Percentiles rank a stretch among this genome's conserved stretches.
These are phyloP conservation scores for Neosilurus mollespiculum DNA, from an alignment of 2,797 vertebrate species.

Conservation along the genomic window DNA sequence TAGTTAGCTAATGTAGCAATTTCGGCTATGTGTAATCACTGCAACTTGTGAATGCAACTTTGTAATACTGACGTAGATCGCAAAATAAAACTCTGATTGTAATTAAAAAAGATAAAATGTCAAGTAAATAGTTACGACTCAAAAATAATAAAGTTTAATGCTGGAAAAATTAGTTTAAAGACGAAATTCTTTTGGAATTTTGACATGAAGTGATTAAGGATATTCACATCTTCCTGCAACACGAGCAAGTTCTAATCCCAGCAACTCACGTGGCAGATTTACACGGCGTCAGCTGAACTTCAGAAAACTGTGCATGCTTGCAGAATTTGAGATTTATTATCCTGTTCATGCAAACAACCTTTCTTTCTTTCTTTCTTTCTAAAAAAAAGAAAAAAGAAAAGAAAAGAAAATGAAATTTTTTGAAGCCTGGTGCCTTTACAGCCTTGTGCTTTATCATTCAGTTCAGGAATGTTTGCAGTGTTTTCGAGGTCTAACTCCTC, in stretches of 20 bases:
- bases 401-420: not conserved
- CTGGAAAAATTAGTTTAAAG: not conserved
- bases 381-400: not conserved
- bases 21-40: not conserved
- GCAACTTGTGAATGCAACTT: too few relatives aligned
- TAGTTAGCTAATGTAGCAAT: not conserved
- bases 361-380: not conserved
- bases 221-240: not conserved
- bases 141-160: not conserved
- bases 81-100: not conserved
- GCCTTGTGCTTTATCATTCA: constrained; percentile 15
- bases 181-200: not conserved
- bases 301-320: not conserved
- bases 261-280: not conserved
- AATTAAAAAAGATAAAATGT: not conserved
- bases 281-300: not conserved
- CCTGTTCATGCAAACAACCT: not conserved
- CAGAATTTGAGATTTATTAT: not conserved
- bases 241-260: not conserved
- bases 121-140: not conserved
- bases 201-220: not conserved
- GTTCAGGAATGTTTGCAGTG: constrained; percentile 33
- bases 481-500: not conserved
- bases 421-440: not conserved
- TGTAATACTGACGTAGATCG: not conserved